Evolutionary conservation across 2,797 vertebrate species (phyloP), one percentile per base, ranked within the genome.

Genomic region (Syngnathus acus): DNA sequence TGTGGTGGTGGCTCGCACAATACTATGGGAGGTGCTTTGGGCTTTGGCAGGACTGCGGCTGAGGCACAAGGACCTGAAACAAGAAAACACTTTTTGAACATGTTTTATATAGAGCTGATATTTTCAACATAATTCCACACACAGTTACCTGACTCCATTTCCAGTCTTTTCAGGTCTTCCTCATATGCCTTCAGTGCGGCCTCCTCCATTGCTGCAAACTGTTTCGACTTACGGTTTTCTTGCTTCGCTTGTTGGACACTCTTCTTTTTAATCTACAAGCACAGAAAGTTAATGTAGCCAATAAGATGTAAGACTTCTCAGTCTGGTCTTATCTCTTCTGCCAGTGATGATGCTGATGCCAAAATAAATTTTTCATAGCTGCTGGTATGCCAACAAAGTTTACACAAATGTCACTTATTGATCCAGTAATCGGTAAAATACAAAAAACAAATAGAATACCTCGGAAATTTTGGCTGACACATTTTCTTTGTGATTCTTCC

Each of bases 401-500:
- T 19, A 64, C 17, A 38, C 4, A 59, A 7, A 16, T 38, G 32
- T 59, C 13, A 38, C 26, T 21, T 26, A 58, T 58, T 10, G 50
- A 59, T 38, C 26, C 57, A 59, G 16, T 59, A 39, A 38, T 13
- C 57, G 6, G 13, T 11, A 23, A 9, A 61, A 66, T 7, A 50
- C 0, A 14, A 5, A 32, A 1, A 6, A 1, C 5, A 7, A 53
- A 1, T 8, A 39, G 5, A 1, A 32, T 93, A 98, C 96, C 94
- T 98, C 97, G 57, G 92, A 88, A 79, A 99, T 97, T 89, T 95
- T 96, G 74, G 93, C 94, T 51, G 93, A 86, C 78, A 99, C 97
- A 98, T 99, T 99, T 91, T 98, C 95, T 78, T 98, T 97, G 85
- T 98, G 97, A 73, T 98, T 98, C 84, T 99, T 99, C 59, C 97